phyloP scores from a whole-genome alignment of 2,797 vertebrate species.

The Nannoperca obscura region DNA sequence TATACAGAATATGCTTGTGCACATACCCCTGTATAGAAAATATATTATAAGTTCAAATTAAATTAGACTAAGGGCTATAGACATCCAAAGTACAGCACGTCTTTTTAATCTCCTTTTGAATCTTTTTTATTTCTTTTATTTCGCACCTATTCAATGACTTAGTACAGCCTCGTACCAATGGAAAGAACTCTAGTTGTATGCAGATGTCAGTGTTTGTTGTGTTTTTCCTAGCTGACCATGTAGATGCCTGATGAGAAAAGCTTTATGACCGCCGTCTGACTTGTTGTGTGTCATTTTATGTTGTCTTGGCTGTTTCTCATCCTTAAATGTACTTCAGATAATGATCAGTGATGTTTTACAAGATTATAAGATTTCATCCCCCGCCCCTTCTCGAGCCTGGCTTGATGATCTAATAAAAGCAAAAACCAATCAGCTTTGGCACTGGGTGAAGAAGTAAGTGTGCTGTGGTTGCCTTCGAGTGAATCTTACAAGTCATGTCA shows the following conservation, averaged over 20 bases:
- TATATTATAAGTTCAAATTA: slow-evolving; percentile 87
- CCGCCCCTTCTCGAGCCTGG: neutral
- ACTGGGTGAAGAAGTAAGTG: slow-evolving; percentile 73
- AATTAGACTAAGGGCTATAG: slow-evolving; percentile 86
- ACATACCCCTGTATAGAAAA: slow-evolving; percentile 88
- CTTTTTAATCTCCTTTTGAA: slow-evolving; percentile 70
- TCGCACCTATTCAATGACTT: slow-evolving; percentile 68
- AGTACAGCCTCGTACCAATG: slow-evolving; percentile 68
- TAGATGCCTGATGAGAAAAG: slow-evolving; percentile 66
- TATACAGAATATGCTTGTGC: slow-evolving; percentile 86
- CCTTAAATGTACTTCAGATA: slow-evolving; percentile 9
- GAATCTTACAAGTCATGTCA: slow-evolving; percentile 10
- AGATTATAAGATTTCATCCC: slow-evolving; percentile 4
- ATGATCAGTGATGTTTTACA: slow-evolving; percentile 36
- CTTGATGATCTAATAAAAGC: slow-evolving; percentile 44
- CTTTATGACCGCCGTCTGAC: slow-evolving; percentile 32
- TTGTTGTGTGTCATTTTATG: neutral
- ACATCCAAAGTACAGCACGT: slow-evolving; percentile 87
- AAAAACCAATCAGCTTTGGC: slow-evolving; percentile 75
- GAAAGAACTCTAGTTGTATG: slow-evolving; percentile 71
- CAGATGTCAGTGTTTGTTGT: slow-evolving; percentile 53
- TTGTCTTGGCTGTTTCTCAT: slow-evolving; percentile 2
- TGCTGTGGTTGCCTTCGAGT: slow-evolving; percentile 64
- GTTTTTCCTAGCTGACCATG: slow-evolving; percentile 55
- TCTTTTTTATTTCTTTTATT: slow-evolving; percentile 63